Percentiles rank a stretch among this genome's conserved stretches.
Evolutionary conservation across 2,113 vertebrate genomes (phyloP).

Genomic region (Onychorhynchus coronatus): DNA sequence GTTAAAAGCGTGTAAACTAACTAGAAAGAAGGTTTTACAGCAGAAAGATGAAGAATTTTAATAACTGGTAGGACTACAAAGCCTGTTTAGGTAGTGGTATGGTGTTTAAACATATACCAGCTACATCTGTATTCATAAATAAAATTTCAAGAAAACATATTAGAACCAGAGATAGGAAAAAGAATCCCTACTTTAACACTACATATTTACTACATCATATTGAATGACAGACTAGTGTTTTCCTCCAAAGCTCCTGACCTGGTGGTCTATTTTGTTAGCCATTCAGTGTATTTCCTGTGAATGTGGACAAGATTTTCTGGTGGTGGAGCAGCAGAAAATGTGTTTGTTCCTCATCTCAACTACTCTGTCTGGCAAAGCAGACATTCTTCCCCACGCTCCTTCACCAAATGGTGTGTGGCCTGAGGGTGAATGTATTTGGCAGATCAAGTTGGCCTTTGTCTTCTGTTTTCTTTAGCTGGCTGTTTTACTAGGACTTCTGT

Average conservation of each 20-base stretch:
- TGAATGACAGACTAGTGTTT: background rate
- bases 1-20: background rate
- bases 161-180: background rate
- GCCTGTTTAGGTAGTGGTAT: background rate
- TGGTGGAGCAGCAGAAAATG: background rate
- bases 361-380: background rate
- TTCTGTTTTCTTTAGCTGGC: background rate
- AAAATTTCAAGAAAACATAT: background rate
- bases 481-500: background rate
- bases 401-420: background rate
- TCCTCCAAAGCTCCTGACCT: background rate
- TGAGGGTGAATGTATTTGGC: constrained; percentile 13
- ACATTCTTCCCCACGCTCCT: background rate
- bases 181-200: background rate
- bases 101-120: background rate
- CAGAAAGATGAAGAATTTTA: background rate
- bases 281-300: background rate
- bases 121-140: background rate
- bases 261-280: background rate
- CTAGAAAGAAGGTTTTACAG: background rate
- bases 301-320: background rate
- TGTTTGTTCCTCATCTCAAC: background rate
- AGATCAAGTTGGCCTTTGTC: constrained; percentile 3
- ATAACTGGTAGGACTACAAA: background rate
- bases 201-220: background rate